A percentile compares a stretch with the other conserved stretches of the same genome.
phyloP scores from a whole-genome alignment of 2,797 vertebrate species.

The Pseudochirops cupreus region DNA sequence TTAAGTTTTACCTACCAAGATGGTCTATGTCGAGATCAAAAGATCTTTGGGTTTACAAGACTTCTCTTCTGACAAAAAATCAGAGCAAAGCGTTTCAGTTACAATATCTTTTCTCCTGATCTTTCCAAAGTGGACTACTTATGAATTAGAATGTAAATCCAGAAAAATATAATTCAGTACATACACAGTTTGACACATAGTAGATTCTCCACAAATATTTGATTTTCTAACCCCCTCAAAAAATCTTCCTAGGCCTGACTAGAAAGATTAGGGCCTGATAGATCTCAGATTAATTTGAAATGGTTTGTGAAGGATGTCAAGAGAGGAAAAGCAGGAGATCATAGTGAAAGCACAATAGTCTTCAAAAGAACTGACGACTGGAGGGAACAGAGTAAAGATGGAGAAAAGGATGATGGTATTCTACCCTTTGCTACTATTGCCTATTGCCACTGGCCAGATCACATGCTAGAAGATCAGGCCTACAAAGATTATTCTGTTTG shows the following conservation, averaged over 20 bases:
- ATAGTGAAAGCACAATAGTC: background rate
- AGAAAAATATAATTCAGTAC: background rate
- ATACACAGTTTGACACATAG: background rate
- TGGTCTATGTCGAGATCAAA: background rate
- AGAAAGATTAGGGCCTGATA: background rate
- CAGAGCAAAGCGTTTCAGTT: background rate
- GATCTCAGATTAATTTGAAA: background rate
- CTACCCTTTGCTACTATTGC: background rate
- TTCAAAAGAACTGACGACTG: background rate
- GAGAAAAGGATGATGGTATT: background rate
- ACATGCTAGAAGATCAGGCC: background rate
- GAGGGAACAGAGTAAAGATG: background rate
- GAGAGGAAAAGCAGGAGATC: background rate
- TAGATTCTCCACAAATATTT: background rate
- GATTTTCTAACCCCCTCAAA: background rate
- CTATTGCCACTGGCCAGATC: background rate
- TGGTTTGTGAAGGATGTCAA: background rate
- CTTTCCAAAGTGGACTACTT: background rate
- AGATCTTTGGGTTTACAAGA: background rate
- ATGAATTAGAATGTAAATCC: background rate
- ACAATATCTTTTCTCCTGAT: background rate
- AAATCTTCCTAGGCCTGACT: background rate
- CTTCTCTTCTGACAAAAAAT: background rate
- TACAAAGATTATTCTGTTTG: background rate
- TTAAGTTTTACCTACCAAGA: background rate